Evolutionary conservation across 2,113 vertebrate genomes (phyloP).

Genomic region (Procavia capensis): DNA sequence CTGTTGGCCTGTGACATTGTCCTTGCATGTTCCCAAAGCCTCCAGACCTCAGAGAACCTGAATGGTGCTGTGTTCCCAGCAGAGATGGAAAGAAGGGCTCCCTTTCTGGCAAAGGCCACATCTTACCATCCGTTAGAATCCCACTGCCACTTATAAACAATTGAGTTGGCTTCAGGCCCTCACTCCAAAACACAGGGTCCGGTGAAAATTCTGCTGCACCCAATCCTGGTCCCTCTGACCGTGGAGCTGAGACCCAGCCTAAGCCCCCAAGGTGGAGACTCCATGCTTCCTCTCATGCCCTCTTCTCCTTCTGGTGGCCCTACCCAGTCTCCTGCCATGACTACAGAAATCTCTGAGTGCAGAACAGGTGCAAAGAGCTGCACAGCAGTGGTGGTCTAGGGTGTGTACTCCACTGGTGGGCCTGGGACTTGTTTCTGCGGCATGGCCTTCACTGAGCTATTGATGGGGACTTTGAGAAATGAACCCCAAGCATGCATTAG

Average conservation of each 20-base stretch:
- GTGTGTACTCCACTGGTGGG: background rate
- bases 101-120: background rate
- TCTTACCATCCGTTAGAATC: background rate
- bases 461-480: background rate
- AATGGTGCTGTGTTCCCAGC: background rate
- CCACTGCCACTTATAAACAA: background rate
- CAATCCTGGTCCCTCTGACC: background rate
- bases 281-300: background rate
- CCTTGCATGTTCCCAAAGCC: background rate
- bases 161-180: background rate
- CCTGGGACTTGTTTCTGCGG: background rate
- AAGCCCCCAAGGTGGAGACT: background rate
- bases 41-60: background rate
- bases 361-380: background rate
- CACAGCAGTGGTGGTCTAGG: background rate
- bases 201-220: background rate
- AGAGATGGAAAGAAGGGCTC: background rate
- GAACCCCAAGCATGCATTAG: background rate
- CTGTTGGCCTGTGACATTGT: too few relatives aligned
- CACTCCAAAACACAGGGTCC: background rate
- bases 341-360: background rate
- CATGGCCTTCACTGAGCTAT: background rate
- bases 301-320: background rate
- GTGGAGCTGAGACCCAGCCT: background rate
- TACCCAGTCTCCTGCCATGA: background rate